These are phyloP conservation scores for Drosophila baimaii DNA, from an alignment of 1,140 invertebrate genomes.

Conservation along the genomic window DNA sequence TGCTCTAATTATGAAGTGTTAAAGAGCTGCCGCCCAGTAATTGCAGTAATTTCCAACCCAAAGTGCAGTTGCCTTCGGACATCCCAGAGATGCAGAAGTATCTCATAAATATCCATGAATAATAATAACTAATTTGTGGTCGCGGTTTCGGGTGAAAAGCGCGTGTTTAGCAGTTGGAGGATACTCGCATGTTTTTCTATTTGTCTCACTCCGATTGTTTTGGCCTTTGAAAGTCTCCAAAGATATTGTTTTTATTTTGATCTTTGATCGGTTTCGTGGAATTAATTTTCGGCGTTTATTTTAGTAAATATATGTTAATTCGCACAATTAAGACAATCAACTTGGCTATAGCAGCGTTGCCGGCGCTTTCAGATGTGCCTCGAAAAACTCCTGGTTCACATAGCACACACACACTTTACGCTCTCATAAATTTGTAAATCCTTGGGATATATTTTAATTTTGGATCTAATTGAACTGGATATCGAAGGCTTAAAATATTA, in stretches of 20 bases:
- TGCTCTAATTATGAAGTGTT: conserved; percentile 55
- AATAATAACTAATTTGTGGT: conserved; percentile 15
- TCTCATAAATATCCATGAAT: not conserved
- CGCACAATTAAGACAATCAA: conserved; percentile 42
- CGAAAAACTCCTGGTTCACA: conserved; percentile 38
- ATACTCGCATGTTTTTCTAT: conserved; percentile 9
- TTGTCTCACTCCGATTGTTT: conserved; percentile 8
- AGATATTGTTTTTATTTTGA: conserved; percentile 48
- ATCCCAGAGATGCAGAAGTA: not conserved
- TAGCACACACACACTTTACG: not conserved
- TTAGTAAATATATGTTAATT: conserved; percentile 57
- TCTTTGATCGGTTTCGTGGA: conserved; percentile 40
- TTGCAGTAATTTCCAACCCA: conserved; percentile 26
- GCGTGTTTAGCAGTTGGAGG: conserved; percentile 3
- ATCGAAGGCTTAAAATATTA: conserved; percentile 62
- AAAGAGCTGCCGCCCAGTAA: conserved; percentile 32
- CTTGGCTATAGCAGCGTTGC: not conserved
- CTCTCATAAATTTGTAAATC: conserved; percentile 26
- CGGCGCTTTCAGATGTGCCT: not conserved
- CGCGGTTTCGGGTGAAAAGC: conserved; percentile 10
- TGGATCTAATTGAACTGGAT: conserved; percentile 18
- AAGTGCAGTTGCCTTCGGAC: conserved; percentile 39
- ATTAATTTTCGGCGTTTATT: conserved; percentile 26
- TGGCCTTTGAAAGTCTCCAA: conserved; percentile 21
- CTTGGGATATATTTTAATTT: conserved; percentile 46